Percentiles rank a stretch among this genome's conserved stretches.
phyloP scores from a whole-genome alignment of 64 coral and sea anemone species.

The Montipora foliosa region DNA sequence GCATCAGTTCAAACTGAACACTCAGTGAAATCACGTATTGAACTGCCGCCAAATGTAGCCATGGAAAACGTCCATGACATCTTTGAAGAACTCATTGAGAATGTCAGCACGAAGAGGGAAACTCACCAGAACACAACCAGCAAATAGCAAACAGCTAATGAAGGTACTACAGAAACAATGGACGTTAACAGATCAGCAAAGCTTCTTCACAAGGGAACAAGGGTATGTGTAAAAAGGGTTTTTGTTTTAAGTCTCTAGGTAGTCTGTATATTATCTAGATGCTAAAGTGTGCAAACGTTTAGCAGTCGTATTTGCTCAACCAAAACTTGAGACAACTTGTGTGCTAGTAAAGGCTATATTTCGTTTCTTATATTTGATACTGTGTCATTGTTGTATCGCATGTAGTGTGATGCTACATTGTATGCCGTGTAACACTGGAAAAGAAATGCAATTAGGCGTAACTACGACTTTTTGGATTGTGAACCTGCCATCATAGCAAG shows the following conservation, averaged over 20 bases:
- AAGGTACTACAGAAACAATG: conserved; percentile 13
- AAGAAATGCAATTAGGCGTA: neutral
- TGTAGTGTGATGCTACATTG: neutral
- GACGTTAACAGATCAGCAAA: conserved; percentile 12
- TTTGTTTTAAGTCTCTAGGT: neutral
- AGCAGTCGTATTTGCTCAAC: neutral
- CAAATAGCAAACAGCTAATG: neutral
- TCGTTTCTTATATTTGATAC: neutral
- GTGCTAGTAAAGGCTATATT: neutral
- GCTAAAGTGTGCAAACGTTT: neutral
- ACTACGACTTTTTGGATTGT: neutral
- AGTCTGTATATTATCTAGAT: neutral
- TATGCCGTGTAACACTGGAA: neutral
- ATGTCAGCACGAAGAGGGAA: neutral
- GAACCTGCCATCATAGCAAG: conserved; percentile 10
- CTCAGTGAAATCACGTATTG: conserved; percentile 22
- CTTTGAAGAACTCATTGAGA: conserved; percentile 34
- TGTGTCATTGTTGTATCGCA: neutral
- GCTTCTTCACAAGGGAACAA: conserved; percentile 6
- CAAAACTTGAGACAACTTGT: neutral
- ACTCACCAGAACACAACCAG: neutral
- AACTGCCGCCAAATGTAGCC: neutral
- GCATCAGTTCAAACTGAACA: conserved; percentile 27
- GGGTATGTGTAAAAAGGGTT: neutral
- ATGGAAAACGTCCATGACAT: conserved; percentile 37